Base-by-base conservation (phyloP, 1,140 invertebrate species). In the Atta texana region DNA sequence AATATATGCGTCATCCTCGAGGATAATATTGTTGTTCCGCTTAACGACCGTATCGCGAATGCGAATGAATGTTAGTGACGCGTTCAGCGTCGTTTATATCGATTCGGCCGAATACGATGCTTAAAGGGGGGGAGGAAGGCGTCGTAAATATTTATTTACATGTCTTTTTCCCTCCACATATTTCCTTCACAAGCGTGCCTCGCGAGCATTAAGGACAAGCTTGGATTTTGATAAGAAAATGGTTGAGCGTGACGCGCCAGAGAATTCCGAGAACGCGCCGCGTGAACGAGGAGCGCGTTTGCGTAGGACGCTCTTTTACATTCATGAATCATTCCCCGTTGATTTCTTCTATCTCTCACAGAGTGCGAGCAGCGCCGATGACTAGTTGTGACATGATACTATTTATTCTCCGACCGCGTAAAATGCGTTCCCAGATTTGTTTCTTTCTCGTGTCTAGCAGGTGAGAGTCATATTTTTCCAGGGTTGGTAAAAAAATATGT, bases 281-380 rank as follows among this genome's bases (percentile, higher is more conserved):
- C 24, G 31, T 14, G 57, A 28, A 28, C 8, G 31, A 53, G 24
- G 5, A 18, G 10, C 31, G 14, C 12, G 49, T 75, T 61, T 51
- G 55, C 80, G 80, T 84, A 75, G 80, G 80, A 75, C 24, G 69
- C 24, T 75, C 69, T 75, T 81, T 75, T 75, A 55, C 68, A 75
- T 84, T 84, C 69, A 51, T 84, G 80, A 84, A 75, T 75, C 80
- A 84, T 51, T 74, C 31, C 44, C 14, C 55, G 55, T 24, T 72
- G 53, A 74, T 49, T 81, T 81, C 31, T 82, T 71, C 64, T 24
- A 80, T 68, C 72, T 59, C 31, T 75, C 69, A 24, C 16, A 51
- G 14, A 10, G 55, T 24, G 24, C 53, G 24, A 82, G 10, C 69
- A 24, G 72, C 18, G 59, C 68, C 68, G 80, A 75, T 75, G 80